phyloP scores from a whole-genome alignment of 2,888 invertebrate species.

The Empis livida region DNA sequence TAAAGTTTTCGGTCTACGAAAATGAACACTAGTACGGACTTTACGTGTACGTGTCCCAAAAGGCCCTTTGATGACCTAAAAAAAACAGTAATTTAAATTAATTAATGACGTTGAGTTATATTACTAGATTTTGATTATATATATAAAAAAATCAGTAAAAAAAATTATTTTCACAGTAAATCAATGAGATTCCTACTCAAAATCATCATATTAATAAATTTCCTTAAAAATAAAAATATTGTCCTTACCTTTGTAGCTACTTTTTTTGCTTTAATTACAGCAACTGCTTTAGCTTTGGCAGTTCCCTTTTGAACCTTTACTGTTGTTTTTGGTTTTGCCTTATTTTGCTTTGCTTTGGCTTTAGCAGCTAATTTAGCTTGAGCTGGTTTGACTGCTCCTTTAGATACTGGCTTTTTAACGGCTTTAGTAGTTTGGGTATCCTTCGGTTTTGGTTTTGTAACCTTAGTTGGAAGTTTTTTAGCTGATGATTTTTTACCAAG shows the following conservation, averaged over 20 bases:
- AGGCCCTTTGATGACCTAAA: slow-evolving; percentile 77
- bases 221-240: background rate
- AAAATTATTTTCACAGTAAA: background rate
- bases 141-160: background rate
- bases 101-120: background rate
- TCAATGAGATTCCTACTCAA: slow-evolving; percentile 47
- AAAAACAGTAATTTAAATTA: slow-evolving; percentile 13
- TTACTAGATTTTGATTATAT: background rate
- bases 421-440: slow-evolving; percentile 29
- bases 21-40: slow-evolving; percentile 90
- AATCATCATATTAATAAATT: slow-evolving; percentile 31
- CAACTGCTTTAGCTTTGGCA: slow-evolving; percentile 42
- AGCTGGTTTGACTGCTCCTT: slow-evolving; percentile 28
- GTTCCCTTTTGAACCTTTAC: slow-evolving; percentile 38
- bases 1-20: slow-evolving; percentile 89
- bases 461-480: slow-evolving; percentile 30
- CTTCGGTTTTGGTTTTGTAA: slow-evolving; percentile 26
- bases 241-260: slow-evolving; percentile 68
- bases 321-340: slow-evolving; percentile 27
- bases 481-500: slow-evolving; percentile 35
- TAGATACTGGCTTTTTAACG: slow-evolving; percentile 26
- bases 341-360: slow-evolving; percentile 30
- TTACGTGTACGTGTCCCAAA: slow-evolving; percentile 80
- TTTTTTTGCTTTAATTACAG: slow-evolving; percentile 64
- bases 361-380: slow-evolving; percentile 35